Percentiles rank a stretch among this genome's conserved stretches.
Conservation (phyloP, 2,113 vertebrate species). For the Nibea coibor region DNA sequence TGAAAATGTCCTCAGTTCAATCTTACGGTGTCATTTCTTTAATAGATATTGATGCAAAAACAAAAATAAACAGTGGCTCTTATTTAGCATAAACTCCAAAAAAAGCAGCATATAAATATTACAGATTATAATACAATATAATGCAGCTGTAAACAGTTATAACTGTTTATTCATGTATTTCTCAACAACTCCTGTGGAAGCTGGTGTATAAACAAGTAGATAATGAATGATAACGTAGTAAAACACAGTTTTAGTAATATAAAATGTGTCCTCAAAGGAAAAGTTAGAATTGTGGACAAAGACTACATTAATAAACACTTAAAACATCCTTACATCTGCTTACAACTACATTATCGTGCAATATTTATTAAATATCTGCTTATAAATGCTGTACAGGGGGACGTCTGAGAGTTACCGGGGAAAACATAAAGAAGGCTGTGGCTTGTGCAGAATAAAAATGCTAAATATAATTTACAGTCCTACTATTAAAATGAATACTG, state of each 20-base stretch:
- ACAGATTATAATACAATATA: neutral
- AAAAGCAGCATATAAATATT: neutral
- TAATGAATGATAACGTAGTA: neutral
- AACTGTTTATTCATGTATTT: neutral
- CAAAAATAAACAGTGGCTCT: neutral
- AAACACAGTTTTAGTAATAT: neutral
- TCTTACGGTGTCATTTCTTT: conserved; percentile 8
- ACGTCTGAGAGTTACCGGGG: neutral
- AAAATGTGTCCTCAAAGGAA: neutral
- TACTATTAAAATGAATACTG: conserved; percentile 16
- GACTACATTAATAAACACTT: neutral
- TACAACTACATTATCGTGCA: neutral
- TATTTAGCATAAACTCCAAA: neutral
- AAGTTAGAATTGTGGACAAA: neutral
- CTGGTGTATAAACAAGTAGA: neutral
- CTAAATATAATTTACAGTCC: conserved; percentile 26
- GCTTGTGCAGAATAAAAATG: conserved; percentile 20
- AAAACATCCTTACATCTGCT: neutral
- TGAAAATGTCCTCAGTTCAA: conserved; percentile 39
- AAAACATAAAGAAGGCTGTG: conserved; percentile 12
- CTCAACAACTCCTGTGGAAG: neutral
- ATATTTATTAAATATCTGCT: neutral
- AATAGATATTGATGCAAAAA: conserved; percentile 15
- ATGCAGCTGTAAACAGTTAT: neutral
- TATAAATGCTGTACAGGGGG: neutral